These are phyloP conservation scores for Thysanoteuthis rhombus DNA, from an alignment of 2,888 invertebrate genomes.

Conservation along the genomic window DNA sequence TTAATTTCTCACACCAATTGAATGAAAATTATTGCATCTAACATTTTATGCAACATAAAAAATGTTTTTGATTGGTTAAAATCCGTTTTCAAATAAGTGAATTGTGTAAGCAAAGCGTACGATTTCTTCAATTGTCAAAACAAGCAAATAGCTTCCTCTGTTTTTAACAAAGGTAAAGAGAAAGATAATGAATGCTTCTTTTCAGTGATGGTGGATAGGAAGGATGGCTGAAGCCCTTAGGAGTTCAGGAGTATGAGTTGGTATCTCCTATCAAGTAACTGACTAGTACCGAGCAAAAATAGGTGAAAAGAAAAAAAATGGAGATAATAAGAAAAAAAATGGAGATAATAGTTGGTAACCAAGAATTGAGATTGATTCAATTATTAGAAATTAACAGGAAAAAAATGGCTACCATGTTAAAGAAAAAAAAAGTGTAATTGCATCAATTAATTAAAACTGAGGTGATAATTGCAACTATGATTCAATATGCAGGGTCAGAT, in stretches of 20 bases:
- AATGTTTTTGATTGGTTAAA: neutral
- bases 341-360: neutral
- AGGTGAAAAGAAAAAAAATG: too few species aligned
- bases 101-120: too few species aligned
- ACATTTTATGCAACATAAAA: neutral
- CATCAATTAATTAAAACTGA: neutral
- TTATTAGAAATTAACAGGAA: neutral
- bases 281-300: too few species aligned
- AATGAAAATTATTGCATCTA: neutral
- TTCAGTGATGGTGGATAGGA: too few species aligned
- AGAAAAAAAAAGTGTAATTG: neutral
- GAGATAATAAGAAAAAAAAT: neutral
- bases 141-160: too few species aligned
- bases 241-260: too few species aligned
- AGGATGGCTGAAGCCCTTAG: too few species aligned
- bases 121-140: too few species aligned
- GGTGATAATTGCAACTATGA: neutral
- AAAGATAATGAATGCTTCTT: too few species aligned
- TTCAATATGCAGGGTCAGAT: neutral
- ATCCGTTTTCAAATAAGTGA: neutral
- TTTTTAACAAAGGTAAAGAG: too few species aligned
- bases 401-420: neutral
- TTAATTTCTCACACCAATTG: too few species aligned
- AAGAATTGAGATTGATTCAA: neutral
- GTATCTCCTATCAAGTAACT: too few species aligned